A percentile compares a stretch with the other conserved stretches of the same genome.
Conservation (phyloP, 2,888 invertebrate genomes). For the Cheilosia variabilis region DNA sequence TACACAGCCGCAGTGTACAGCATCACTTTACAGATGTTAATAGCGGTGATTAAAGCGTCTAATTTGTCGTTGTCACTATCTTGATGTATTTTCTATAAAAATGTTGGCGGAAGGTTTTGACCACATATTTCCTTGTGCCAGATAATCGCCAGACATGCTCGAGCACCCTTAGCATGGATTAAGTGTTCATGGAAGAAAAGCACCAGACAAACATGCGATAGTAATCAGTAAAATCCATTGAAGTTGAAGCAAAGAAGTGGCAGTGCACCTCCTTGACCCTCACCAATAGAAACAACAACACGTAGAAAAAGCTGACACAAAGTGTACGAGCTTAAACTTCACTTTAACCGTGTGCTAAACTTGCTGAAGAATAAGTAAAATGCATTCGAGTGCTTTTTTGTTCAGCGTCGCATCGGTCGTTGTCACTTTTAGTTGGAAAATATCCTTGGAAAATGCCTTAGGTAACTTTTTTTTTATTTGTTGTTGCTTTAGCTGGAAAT, state of each 20-base stretch:
- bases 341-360: constrained; percentile 39
- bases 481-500: constrained; percentile 31
- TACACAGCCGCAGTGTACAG: not conserved
- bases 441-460: too few relatives aligned
- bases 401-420: constrained; percentile 15
- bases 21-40: constrained; percentile 9
- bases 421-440: constrained; percentile 41
- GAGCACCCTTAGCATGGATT: constrained; percentile 51
- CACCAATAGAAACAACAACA: constrained; percentile 11
- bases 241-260: constrained; percentile 14
- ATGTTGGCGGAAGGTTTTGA: constrained; percentile 12
- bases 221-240: constrained; percentile 46
- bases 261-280: constrained; percentile 53
- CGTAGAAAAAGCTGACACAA: constrained; percentile 33
- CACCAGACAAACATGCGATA: constrained; percentile 50
- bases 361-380: constrained; percentile 34
- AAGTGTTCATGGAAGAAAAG: constrained; percentile 41
- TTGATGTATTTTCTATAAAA: constrained; percentile 11
- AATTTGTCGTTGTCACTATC: constrained; percentile 33
- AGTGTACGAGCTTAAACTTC: constrained; percentile 22
- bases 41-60: constrained; percentile 25
- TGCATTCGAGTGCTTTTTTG: not conserved
- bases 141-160: constrained; percentile 59
- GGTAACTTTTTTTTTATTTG: constrained; percentile 6
- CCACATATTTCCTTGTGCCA: constrained; percentile 27